Evolutionary conservation across 1,140 invertebrate genomes (phyloP).

Genomic region (Drosophila navojoa): DNA sequence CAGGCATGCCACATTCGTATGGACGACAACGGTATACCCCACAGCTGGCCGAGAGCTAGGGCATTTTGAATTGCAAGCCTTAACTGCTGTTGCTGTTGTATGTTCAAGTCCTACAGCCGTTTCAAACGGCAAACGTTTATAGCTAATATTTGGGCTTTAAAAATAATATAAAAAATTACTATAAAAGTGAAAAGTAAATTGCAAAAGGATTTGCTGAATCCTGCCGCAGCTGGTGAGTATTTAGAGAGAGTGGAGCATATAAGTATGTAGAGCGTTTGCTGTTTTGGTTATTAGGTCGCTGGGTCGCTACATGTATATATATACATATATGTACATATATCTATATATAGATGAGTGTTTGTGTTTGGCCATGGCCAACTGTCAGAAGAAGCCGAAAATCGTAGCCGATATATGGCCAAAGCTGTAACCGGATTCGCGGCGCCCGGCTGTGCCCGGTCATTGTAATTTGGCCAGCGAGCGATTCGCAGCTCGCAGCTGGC

Average conservation of each 20-base stretch:
- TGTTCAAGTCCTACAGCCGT: too few species aligned
- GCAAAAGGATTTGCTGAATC: too few species aligned
- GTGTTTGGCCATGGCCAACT: slow-evolving; percentile 35
- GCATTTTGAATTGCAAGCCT: too few species aligned
- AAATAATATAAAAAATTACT: neutral
- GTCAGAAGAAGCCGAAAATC: slow-evolving; percentile 35
- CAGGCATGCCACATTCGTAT: too few species aligned
- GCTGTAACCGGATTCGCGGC: slow-evolving; percentile 45
- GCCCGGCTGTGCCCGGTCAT: slow-evolving; percentile 28
- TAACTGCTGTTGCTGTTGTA: too few species aligned
- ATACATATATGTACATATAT: neutral
- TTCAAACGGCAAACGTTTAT: too few species aligned
- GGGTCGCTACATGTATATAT: slow-evolving; percentile 9
- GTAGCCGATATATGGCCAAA: slow-evolving; percentile 38
- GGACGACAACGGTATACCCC: too few species aligned
- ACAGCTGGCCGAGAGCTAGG: too few species aligned
- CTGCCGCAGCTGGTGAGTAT: slow-evolving; percentile 20
- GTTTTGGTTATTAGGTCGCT: slow-evolving; percentile 40
- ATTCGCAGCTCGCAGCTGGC: slow-evolving; percentile 5
- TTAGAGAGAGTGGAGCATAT: neutral
- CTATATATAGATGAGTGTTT: neutral
- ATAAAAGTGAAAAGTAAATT: neutral
- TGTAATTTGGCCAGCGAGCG: slow-evolving; percentile 41
- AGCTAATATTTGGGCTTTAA: neutral
- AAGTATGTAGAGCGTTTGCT: neutral